Conservation (phyloP, 2,888 invertebrate genomes). For the Lycophotia porphyrea region DNA sequence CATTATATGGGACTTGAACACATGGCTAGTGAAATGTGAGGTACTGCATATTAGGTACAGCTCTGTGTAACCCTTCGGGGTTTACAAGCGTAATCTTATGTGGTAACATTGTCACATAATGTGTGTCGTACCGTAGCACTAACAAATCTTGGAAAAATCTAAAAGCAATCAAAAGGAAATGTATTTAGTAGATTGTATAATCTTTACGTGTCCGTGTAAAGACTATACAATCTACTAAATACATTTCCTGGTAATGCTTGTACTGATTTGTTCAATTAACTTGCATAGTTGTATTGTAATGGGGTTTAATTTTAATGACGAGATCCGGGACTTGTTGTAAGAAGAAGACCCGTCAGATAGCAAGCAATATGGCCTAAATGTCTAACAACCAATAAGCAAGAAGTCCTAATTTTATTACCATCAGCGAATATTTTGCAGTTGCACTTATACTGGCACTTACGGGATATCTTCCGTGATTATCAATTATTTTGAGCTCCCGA, state of each 20-base stretch:
- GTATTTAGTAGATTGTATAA: constrained; percentile 4
- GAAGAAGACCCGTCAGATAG: neutral
- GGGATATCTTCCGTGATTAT: too few species aligned
- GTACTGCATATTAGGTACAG: neutral
- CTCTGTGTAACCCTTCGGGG: neutral
- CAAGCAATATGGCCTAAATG: neutral
- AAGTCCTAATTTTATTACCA: neutral
- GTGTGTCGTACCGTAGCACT: neutral
- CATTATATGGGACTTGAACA: too few species aligned
- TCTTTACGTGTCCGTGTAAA: constrained; percentile 16
- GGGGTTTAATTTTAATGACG: neutral
- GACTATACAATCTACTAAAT: too few species aligned
- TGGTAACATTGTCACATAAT: neutral
- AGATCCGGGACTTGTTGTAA: neutral
- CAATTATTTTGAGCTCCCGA: too few species aligned
- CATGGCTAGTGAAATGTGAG: neutral
- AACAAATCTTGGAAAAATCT: constrained; percentile 6
- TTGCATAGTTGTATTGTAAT: neutral
- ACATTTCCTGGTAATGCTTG: neutral
- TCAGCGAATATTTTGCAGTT: too few species aligned
- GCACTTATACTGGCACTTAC: too few species aligned
- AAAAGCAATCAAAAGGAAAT: constrained; percentile 36
- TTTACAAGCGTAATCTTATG: neutral
- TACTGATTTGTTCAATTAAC: constrained; percentile 3
- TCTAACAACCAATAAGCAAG: neutral